Base-by-base conservation (phyloP, 2,113 vertebrate genomes). In the Nibea albiflora region DNA sequence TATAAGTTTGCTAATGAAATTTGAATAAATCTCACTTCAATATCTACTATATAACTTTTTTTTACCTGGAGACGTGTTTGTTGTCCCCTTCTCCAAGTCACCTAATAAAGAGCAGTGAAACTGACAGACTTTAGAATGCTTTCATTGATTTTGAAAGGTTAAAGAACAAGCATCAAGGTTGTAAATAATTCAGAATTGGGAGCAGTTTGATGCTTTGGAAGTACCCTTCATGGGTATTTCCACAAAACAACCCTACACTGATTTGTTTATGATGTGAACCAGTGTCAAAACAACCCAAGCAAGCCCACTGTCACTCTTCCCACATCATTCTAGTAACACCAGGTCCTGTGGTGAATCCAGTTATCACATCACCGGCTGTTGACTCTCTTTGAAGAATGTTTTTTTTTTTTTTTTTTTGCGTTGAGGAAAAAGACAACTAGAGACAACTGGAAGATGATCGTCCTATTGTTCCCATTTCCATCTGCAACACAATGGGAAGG, bases 151-250 rank as follows among this genome's bases (percentile, higher is more conserved):
- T 11, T 69, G 50, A 66, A 22, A 5, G 44, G 28, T 5, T 26
- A 17, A 17, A 26, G 44, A 26, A 26, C 20, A 56, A n/a, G 24
- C 35, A 28, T 9, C n/a, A 54, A 39, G 44, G 39, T 19, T 61
- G 47, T 47, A 56, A 80, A 69, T 6, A 58, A 64, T 44, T 47
- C 12, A 52, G 0, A 39, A 26, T 20, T 28, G 20, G 46, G 39
- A 70, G 24, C 60, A 17, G 47, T 66, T 47, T 49, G 22, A 46
- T 4, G 2, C 14, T 53, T 5, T 72, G 80, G 52, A 88, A 85
- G 74, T 77, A 85, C 84, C 86, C 85, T 69, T 1, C 2, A 3
- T 16, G 77, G 84, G 86, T 87, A 71, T 88, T 89, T 88, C 88
- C 81, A 76, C 60, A 57, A 39, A 76, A 81, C 50, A 87, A 56